Evolutionary conservation across 2,888 invertebrate genomes (phyloP), one percentile per base, ranked within the genome.

Genomic region (Thalpophila matura): DNA sequence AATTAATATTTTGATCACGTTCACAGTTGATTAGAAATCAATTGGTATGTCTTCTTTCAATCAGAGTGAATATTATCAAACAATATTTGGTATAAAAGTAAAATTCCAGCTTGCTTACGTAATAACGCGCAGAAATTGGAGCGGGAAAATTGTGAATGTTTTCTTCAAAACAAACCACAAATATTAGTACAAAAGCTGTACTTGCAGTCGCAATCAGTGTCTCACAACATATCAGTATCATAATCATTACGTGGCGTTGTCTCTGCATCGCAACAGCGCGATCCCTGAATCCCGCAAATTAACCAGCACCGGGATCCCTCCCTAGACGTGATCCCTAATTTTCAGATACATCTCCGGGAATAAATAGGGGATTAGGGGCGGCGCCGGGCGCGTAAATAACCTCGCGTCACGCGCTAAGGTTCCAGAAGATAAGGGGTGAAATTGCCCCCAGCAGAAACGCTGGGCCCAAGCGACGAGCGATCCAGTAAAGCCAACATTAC

Each of bases 321-420:
- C 87, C 86, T 79, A 86, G 90, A 87, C 88, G 91, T 94, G 94
- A 95, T 94, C 94, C 94, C 94, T 94, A 94, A 94, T 95, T 95
- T 94, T 93, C 93, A 93, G 94, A 95, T 94, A 94, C 93, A 93
- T 94, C 92, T 92, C 91, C 81, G 86, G 87, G 93, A 92, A 94
- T 94, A 94, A 94, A 94, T 94, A 94, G 94, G 89, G 92, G 94
- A 93, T 95, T 94, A 94, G 88, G 92, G 92, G 89, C 83, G 90
- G 89, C 88, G 91, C 86, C 86, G 87, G 81, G 85, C 87, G 91
- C 93, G 94, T 95, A 94, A 94, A 95, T 94, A 95, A 93, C 90
- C 84, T 86, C 85, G 90, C 91, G 93, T 92, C 93, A 92, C 89
- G 90, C 79, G 88, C 86, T 74, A 86, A 88, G 87, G 81, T 75